phyloP scores from a whole-genome alignment of 2,113 vertebrate genomes.

The Chaetodon auriga region DNA sequence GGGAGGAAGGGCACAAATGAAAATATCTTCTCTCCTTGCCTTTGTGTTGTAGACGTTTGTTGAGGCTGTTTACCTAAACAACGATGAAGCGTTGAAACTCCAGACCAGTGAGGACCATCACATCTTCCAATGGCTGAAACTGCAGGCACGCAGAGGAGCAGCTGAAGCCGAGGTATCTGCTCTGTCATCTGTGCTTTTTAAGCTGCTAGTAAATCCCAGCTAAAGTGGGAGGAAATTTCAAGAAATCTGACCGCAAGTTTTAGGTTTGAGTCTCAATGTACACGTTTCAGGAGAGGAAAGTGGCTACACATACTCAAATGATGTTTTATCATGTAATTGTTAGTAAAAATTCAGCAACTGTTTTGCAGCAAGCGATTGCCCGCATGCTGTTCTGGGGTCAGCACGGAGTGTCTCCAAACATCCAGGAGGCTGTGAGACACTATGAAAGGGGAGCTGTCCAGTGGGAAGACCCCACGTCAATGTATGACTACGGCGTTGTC shows the following conservation, averaged over 20 bases:
- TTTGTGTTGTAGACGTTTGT: slow-evolving; percentile 78
- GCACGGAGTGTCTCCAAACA: slow-evolving; percentile 84
- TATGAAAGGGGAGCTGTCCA: slow-evolving; percentile 83
- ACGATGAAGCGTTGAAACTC: slow-evolving; percentile 78
- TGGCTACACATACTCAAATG: not conserved
- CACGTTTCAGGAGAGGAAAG: not conserved
- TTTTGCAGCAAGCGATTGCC: slow-evolving; percentile 81
- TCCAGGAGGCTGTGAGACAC: slow-evolving; percentile 81
- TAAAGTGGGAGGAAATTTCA: not conserved
- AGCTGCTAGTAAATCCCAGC: not conserved
- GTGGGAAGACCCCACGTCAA: slow-evolving; percentile 81
- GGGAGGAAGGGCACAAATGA: not conserved
- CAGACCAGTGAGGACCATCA: slow-evolving; percentile 85
- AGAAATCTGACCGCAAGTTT: not conserved
- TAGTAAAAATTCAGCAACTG: not conserved
- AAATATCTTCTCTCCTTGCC: not conserved
- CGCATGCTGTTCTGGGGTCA: slow-evolving; percentile 89
- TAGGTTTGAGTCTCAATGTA: not conserved
- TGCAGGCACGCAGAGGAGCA: slow-evolving; percentile 82
- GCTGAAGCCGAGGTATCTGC: slow-evolving; percentile 82
- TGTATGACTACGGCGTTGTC: slow-evolving; percentile 87
- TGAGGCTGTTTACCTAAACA: slow-evolving; percentile 81
- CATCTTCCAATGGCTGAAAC: slow-evolving; percentile 87
- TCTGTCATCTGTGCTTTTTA: not conserved
- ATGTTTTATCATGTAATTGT: not conserved